Conservation (phyloP, 2,888 invertebrate species). For the Dolomedes plantarius region DNA sequence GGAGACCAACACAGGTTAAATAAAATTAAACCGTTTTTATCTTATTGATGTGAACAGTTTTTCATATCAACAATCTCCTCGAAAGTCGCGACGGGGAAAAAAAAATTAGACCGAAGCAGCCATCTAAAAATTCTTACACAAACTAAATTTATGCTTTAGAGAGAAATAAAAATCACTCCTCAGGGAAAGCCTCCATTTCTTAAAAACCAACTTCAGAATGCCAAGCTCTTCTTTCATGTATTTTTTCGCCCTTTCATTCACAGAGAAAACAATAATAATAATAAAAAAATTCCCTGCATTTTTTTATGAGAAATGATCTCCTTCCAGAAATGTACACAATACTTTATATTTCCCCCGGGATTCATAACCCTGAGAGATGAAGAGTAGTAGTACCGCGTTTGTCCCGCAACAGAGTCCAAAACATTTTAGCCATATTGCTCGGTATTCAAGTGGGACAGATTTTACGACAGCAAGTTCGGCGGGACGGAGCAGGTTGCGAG, state of each 20-base stretch:
- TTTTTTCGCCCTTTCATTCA: not conserved
- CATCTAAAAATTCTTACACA: not conserved
- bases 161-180: not conserved
- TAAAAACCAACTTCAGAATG: conserved; percentile 16
- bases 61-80: not conserved
- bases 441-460: conserved; percentile 56
- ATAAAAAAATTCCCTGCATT: not conserved
- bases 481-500: not conserved
- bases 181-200: not conserved
- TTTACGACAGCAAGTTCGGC: conserved; percentile 21
- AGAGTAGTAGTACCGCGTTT: conserved; percentile 36
- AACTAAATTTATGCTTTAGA: conserved; percentile 17
- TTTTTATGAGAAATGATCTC: conserved; percentile 44
- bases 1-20: too few species aligned
- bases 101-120: not conserved
- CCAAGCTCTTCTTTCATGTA: not conserved
- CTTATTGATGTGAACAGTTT: not conserved
- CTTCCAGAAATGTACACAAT: conserved; percentile 56
- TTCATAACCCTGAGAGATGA: conserved; percentile 52
- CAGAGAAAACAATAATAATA: not conserved
- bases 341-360: conserved; percentile 65
- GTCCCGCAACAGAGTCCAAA: conserved; percentile 28
- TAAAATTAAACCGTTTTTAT: not conserved
- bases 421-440: conserved; percentile 69
- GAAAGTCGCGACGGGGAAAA: not conserved